Evolutionary conservation across 2,888 invertebrate genomes (phyloP), one percentile per base, ranked within the genome.

Genomic region (Rhabditophanes sp.): DNA sequence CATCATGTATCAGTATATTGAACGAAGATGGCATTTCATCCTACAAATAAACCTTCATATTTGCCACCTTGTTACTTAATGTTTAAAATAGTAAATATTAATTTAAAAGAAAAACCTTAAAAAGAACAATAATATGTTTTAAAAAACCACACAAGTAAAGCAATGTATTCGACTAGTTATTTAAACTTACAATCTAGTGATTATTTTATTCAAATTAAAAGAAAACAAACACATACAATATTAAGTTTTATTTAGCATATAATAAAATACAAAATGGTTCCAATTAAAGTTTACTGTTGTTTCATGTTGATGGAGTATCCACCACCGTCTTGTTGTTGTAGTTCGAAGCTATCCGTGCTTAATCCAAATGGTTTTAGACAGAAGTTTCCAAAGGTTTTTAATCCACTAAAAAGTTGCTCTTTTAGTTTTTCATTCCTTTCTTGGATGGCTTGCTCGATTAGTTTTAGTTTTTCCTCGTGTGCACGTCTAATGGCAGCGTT

Each of bases 291-390:
- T n/a, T n/a, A n/a, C n/a, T 19, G 24, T 22, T 42, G 3, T 33
- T 58, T 54, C 53, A 59, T 55, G 23, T 49, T 41, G 12, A 59
- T 41, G 2, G 50, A 49, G 32, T 48, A 58, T 16, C 59, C 59
- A 5, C 59, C 59, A 3, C 49, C 33, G 11, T 47, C 48, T 31
- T 57, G 50, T 16, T 48, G 51, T 6, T 40, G 43, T 46, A 59
- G 40, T 24, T 54, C 41, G 33, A 59, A 59, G 26, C 45, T 48
- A 37, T 60, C 49, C 4, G 57, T 59, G 16, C 49, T 49, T 9
- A 59, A 34, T 3, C 58, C 56, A 38, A 59, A 59, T 17, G 58
- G 58, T 15, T 36, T 35, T 6, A 57, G 33, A n/a, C n/a, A n/a
- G n/a, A n/a, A n/a, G n/a, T n/a, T n/a, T n/a, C n/a, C n/a, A n/a